Percentiles rank a stretch among this genome's conserved stretches.
These are phyloP conservation scores for Poeciliopsis turneri DNA, from an alignment of 2,797 vertebrate genomes.

Conservation along the genomic window DNA sequence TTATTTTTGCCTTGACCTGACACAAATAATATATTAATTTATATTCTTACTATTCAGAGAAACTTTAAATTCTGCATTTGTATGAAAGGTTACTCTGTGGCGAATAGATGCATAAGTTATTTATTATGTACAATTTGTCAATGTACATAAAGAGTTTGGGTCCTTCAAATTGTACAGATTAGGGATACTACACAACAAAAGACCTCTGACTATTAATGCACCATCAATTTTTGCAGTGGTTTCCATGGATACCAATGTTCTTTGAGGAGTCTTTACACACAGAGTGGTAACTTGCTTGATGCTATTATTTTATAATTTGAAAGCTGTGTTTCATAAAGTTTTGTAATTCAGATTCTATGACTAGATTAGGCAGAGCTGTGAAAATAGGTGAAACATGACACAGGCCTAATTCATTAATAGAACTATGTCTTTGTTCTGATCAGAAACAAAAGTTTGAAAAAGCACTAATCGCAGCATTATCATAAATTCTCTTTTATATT, in stretches of 20 bases:
- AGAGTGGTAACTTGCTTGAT: constrained; percentile 20
- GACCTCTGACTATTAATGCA: constrained; percentile 33
- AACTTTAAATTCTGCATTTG: not conserved
- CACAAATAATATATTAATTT: not conserved
- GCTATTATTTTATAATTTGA: constrained; percentile 12
- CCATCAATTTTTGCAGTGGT: constrained; percentile 59
- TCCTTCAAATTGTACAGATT: constrained; percentile 43
- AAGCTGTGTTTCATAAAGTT: not conserved
- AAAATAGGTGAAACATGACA: not conserved
- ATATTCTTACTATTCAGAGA: not conserved
- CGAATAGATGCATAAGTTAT: not conserved
- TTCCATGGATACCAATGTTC: constrained; percentile 72
- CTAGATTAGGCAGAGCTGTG: not conserved
- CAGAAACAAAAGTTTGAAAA: not conserved
- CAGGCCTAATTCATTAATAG: not conserved
- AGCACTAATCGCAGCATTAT: not conserved
- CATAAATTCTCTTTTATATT: not conserved
- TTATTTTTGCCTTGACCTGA: not conserved
- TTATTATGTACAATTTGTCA: not conserved
- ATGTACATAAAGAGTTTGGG: constrained; percentile 9
- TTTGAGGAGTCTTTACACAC: constrained; percentile 29
- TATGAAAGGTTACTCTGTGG: not conserved
- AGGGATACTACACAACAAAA: constrained; percentile 31
- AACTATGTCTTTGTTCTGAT: not conserved
- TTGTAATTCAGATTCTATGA: not conserved